A percentile compares a stretch with the other conserved stretches of the same genome.
Conservation (phyloP, 2,888 invertebrate genomes). For the Polyommatus icarus region DNA sequence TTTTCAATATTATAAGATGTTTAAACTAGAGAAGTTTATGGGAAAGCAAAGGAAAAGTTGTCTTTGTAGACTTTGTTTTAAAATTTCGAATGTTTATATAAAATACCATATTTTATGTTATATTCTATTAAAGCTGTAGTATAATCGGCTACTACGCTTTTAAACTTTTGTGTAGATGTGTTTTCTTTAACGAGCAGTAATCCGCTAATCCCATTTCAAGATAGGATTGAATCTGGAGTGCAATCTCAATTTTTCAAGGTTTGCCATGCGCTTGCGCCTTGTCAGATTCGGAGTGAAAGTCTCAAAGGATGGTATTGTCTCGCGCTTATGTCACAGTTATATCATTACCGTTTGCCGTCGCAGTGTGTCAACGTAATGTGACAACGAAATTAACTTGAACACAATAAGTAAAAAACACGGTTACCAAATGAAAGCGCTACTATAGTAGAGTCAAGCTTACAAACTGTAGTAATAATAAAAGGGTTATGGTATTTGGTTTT, state of each 20-base stretch:
- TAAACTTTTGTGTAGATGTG: no score
- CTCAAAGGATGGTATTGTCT: slow-evolving; percentile 9
- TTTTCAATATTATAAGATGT: neutral
- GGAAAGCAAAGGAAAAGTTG: neutral
- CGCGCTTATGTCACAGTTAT: slow-evolving; percentile 19
- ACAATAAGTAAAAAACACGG: slow-evolving; percentile 16
- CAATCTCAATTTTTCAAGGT: neutral
- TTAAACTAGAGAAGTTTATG: neutral
- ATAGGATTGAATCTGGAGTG: neutral
- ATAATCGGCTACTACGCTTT: no score
- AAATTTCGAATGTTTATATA: no score
- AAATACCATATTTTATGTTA: no score
- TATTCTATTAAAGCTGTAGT: neutral
- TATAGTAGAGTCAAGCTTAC: neutral
- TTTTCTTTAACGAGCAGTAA: no score
- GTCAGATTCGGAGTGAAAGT: slow-evolving; percentile 24
- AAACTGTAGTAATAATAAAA: neutral
- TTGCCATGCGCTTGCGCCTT: neutral
- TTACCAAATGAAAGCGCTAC: neutral
- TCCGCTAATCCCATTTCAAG: no score
- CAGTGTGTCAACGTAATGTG: slow-evolving; percentile 16
- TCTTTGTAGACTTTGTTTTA: neutral
- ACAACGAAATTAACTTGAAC: slow-evolving; percentile 29
- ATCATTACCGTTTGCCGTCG: neutral
- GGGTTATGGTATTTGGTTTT: no score